phyloP scores from a whole-genome alignment of 2,888 invertebrate species.

The Epistrophella euchroma region DNA sequence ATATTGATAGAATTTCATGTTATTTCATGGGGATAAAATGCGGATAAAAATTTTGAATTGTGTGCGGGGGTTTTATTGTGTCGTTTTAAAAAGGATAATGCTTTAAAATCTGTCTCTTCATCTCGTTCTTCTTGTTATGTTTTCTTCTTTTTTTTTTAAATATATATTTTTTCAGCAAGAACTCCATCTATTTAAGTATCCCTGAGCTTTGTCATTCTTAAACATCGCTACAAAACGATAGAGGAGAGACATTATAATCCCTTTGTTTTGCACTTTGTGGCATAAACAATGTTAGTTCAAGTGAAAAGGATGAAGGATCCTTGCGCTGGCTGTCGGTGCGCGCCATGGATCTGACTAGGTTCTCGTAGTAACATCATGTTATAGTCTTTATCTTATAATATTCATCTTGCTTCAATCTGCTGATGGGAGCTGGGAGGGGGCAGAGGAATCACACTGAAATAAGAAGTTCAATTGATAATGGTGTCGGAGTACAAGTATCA shows the following conservation, averaged over 20 bases:
- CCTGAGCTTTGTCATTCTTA: slow-evolving; percentile 45
- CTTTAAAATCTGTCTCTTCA: slow-evolving; percentile 42
- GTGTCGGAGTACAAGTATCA: slow-evolving; percentile 62
- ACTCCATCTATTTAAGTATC: slow-evolving; percentile 12
- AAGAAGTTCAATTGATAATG: slow-evolving; percentile 70
- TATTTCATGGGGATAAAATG: slow-evolving; percentile 72
- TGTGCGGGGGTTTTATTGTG: slow-evolving; percentile 60
- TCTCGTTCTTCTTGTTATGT: slow-evolving; percentile 14
- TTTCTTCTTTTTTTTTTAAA: not conserved
- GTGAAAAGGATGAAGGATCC: slow-evolving; percentile 45
- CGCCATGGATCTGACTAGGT: not conserved
- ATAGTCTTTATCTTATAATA: slow-evolving; percentile 45
- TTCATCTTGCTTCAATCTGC: slow-evolving; percentile 9
- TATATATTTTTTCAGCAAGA: not conserved
- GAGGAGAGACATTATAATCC: slow-evolving; percentile 54
- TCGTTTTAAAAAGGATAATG: slow-evolving; percentile 70
- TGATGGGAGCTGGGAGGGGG: not conserved
- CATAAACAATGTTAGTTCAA: slow-evolving; percentile 73
- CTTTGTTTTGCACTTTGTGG: slow-evolving; percentile 70
- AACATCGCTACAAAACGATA: not conserved
- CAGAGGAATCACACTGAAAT: slow-evolving; percentile 13
- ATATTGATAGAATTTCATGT: slow-evolving; percentile 73
- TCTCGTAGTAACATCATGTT: slow-evolving; percentile 22
- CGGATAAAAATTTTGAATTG: slow-evolving; percentile 74
- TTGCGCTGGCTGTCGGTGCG: slow-evolving; percentile 26